Evolutionary conservation across 2,113 vertebrate species (phyloP), one percentile per base, ranked within the genome.

Genomic region (Cyprinodon brontotheroides): DNA sequence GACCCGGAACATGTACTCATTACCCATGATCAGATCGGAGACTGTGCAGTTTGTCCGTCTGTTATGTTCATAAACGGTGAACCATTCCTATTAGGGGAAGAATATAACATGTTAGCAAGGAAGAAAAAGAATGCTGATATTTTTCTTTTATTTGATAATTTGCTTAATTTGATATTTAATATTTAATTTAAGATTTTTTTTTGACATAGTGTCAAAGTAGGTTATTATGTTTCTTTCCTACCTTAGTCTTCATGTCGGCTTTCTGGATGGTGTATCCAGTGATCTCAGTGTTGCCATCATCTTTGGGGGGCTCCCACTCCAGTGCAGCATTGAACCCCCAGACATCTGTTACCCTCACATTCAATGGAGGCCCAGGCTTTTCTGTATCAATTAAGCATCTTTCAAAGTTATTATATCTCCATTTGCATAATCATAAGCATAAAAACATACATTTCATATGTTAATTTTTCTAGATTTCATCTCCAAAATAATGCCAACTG

Each of bases 211-310:
- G 10, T 29, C 3, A 61, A 59, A 59, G 17, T 20, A 59, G 17
- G 8, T 37, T 20, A 29, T 3, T 29, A 17, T 62, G 17, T 36
- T 47, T 61, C 66, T 66, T 78, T 87, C 82, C 17, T 9, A 96
- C 97, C 95, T 95, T 96, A 22, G 97, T 97, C 77, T 97, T 98
- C 89, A 96, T 94, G 88, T 98, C 97, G 0, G 96, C 96, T 81
- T 98, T 98, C 92, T 98, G 96, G 78, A 97, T 94, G 1, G 94
- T 89, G 76, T 98, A 97, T 3, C 96, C 96, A 0, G 88, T 94
- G 78, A 98, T 82, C 40, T 98, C 96, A 15, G 90, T 92, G 93
- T 97, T 98, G n/a, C 97, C 97, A 0, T 96, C 79, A 0, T 98
- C 96, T 61, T 74, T 95, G 1, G 97, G 97, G 1, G 93, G 89